A percentile compares a stretch with the other conserved stretches of the same genome.
These are phyloP conservation scores for Danio jaintianensis DNA, from an alignment of 2,797 vertebrate genomes.

Conservation along the genomic window DNA sequence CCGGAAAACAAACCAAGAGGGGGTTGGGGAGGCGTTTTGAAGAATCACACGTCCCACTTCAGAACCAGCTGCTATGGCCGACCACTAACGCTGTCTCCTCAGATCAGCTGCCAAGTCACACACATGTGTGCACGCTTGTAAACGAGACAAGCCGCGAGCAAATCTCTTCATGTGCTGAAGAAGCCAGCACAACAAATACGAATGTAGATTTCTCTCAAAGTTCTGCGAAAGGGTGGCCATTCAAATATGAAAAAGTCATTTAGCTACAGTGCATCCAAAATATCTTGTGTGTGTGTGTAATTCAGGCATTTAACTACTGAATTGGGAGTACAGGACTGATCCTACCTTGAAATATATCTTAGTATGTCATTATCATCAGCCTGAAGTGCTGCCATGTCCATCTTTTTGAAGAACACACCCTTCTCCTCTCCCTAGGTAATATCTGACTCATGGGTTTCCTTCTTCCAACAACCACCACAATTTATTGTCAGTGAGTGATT, in stretches of 20 bases:
- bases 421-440: conserved; percentile 3
- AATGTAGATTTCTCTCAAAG: neutral
- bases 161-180: conserved; percentile 25
- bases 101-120: conserved; percentile 68
- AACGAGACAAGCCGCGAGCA: conserved; percentile 10
- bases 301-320: neutral
- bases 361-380: neutral
- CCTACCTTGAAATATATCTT: conserved; percentile 9
- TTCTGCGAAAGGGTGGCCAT: neutral
- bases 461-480: conserved; percentile 12
- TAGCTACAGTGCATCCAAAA: neutral
- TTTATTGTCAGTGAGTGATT: neutral
- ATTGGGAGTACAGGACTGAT: neutral
- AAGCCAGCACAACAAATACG: neutral
- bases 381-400: conserved; percentile 10
- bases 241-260: neutral
- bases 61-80: conserved; percentile 44
- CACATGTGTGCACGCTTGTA: conserved; percentile 38
- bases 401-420: conserved; percentile 21
- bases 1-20: conserved; percentile 52
- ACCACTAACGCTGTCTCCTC: conserved; percentile 65
- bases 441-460: conserved; percentile 22
- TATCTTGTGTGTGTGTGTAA: neutral
- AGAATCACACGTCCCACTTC: conserved; percentile 50
- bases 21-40: conserved; percentile 47